Conservation (phyloP, 2,113 vertebrate genomes). For the Rhea pennata region DNA sequence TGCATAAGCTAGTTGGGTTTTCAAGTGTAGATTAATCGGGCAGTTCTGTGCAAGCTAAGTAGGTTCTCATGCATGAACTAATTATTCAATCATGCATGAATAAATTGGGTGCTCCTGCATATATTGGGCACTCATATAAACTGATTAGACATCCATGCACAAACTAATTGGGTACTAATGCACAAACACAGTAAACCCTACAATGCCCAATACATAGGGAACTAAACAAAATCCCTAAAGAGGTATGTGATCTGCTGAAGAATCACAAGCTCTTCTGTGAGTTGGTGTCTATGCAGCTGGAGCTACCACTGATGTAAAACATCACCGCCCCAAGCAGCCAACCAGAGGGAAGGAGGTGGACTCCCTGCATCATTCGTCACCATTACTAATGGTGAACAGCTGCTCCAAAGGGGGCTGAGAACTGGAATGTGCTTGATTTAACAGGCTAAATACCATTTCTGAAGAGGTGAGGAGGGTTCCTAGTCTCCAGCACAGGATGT, state of each 20-base stretch:
- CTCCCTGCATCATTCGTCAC: background rate
- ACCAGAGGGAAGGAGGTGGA: background rate
- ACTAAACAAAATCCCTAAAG: background rate
- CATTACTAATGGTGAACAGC: accelerated
- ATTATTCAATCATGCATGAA: background rate
- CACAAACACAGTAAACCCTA: background rate
- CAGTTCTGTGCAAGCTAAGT: background rate
- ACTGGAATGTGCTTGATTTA: background rate
- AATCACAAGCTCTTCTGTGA: background rate
- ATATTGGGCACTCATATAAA: background rate
- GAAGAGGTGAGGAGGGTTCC: background rate
- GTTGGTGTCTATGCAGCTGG: background rate
- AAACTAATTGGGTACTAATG: background rate
- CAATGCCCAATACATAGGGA: background rate
- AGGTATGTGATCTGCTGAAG: background rate
- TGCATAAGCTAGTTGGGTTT: background rate
- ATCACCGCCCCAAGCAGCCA: background rate
- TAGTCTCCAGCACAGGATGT: background rate
- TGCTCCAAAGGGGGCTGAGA: background rate
- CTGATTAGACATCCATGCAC: background rate
- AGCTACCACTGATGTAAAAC: background rate
- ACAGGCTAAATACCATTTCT: background rate
- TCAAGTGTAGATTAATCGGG: background rate
- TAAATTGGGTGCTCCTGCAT: background rate
- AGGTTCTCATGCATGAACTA: background rate